Conservation (phyloP, 2,888 invertebrate species). For the Copidosoma aretas region DNA sequence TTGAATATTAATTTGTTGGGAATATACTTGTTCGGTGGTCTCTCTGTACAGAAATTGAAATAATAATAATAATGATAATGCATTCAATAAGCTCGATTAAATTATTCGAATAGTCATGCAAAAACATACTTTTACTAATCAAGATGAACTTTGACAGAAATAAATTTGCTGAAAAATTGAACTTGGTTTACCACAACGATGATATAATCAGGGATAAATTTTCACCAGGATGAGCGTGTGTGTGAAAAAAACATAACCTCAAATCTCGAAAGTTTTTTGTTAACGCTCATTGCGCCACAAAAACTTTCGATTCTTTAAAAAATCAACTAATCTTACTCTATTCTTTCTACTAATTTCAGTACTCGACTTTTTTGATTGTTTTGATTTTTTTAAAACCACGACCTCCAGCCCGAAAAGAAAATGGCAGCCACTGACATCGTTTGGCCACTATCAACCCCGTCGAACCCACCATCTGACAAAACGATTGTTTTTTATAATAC, state of each 20-base stretch:
- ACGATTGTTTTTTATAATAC: neutral
- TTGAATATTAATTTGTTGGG: neutral
- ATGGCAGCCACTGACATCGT: neutral
- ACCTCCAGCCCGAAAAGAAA: neutral
- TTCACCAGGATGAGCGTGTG: constrained; percentile 25
- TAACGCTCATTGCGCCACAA: neutral
- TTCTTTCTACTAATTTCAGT: neutral
- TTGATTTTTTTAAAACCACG: neutral
- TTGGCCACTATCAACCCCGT: neutral
- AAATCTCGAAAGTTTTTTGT: constrained; percentile 4
- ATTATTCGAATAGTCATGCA: no score
- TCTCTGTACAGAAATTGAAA: neutral
- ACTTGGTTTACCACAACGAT: neutral
- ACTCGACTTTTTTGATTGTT: neutral
- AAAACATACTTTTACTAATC: no score
- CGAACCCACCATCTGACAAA: neutral
- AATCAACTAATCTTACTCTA: constrained; percentile 1
- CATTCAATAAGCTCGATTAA: no score
- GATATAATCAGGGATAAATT: constrained; percentile 20
- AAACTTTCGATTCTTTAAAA: neutral
- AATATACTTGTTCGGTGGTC: neutral
- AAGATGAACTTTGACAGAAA: no score
- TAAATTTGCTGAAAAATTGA: no score
- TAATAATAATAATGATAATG: neutral
- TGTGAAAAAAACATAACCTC: neutral